phyloP scores from a whole-genome alignment of 2,797 vertebrate species.

The Alauda arvensis region DNA sequence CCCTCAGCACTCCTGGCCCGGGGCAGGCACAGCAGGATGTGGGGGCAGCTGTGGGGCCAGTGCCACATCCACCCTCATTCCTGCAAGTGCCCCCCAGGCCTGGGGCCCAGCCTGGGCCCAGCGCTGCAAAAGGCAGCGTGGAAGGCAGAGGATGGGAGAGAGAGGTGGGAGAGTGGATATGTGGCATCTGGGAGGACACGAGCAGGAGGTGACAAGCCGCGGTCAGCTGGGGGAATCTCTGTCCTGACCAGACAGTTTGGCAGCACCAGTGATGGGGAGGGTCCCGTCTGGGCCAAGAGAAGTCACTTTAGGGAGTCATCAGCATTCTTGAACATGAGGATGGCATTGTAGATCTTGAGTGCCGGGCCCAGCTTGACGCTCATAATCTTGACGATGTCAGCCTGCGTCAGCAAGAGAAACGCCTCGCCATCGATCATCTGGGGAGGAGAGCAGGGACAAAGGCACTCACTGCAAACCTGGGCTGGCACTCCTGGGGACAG shows the following conservation, averaged over 20 bases:
- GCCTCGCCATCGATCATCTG: slow-evolving; percentile 97
- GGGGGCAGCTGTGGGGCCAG: background rate
- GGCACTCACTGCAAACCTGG: background rate
- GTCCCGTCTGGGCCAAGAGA: background rate
- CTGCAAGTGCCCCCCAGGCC: rapidly evolving
- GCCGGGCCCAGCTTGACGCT: slow-evolving; percentile 95
- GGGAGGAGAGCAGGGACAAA: slow-evolving; percentile 7
- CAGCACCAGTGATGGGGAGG: slow-evolving; percentile 35
- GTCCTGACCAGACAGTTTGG: slow-evolving; percentile 33
- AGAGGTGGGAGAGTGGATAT: background rate
- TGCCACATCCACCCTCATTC: background rate
- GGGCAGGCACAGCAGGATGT: background rate
- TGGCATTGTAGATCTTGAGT: slow-evolving; percentile 98
- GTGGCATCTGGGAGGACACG: background rate
- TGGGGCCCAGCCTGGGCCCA: background rate
- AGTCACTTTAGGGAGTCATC: slow-evolving; percentile 92
- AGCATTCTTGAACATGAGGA: slow-evolving; percentile 95
- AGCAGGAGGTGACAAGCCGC: slow-evolving; percentile 35
- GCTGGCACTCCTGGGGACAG: background rate
- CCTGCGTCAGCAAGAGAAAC: slow-evolving; percentile 94
- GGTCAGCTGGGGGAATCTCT: background rate
- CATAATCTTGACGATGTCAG: slow-evolving; percentile 98
- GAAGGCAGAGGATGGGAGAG: background rate
- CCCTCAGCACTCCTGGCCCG: rapidly evolving
- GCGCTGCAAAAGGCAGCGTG: background rate